Base-by-base conservation (phyloP, 1,140 invertebrate species). In the Nasonia vitripennis region DNA sequence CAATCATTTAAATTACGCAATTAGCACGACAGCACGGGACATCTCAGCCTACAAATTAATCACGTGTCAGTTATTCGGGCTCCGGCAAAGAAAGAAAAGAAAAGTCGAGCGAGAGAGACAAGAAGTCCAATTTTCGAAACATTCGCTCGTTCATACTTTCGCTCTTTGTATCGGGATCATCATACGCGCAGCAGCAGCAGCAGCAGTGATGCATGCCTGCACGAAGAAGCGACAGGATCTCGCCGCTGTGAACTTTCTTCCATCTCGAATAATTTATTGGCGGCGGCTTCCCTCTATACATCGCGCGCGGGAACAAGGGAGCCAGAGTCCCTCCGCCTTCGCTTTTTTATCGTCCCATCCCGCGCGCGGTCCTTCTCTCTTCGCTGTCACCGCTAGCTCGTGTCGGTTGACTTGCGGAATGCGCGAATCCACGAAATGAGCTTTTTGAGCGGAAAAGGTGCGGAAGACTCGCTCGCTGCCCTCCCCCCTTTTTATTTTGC, bases 191-290 rank as follows among this genome's bases (percentile, higher is more conserved):
- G 1, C 27, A 27, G 27, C 27, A 27, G 27, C 27, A 27, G 27
- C 27, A 27, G 27, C 34, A 51, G 48, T 17, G 14, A 45, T 17
- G 17, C 55, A n/a, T 62, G 55, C 55, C 55, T 62, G 55, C 55
- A 62, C 55, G 55, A 62, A 62, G 55, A 62, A 62, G 55, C 55
- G 55, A 20, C 55, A 62, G 55, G 41, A 62, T 62, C 55, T 62
- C 20, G 51, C 55, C 55, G 55, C 55, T 14, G 14, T 7, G 23
- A 20, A 71, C 17, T 71, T 71, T 71, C 70, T 71, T 71, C 70
- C 34, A 71, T 71, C 70, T 71, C 70, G 70, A 71, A 71, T 71
- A 71, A 71, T 71, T 71, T 71, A 71, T 71, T 31, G 55, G 55
- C 55, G 70, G 70, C 70, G 70, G 70, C 70, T 34, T 71, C 31